Evolutionary conservation across 2,888 invertebrate species (phyloP).

Genomic region (Amphimallon solstitiale): DNA sequence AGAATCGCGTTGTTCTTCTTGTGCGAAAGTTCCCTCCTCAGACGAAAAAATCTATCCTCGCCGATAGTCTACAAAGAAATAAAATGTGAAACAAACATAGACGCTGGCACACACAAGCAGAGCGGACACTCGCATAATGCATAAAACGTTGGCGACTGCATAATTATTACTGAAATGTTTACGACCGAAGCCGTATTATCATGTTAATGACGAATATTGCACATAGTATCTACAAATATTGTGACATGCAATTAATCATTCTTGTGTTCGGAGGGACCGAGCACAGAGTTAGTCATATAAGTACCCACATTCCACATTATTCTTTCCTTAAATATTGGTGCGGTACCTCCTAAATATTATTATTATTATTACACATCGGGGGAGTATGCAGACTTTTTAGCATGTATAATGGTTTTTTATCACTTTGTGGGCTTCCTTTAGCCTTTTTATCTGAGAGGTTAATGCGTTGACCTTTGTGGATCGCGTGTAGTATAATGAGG

Average conservation of each 20-base stretch:
- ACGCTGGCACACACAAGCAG: not conserved
- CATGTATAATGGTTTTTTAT: no score
- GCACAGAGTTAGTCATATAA: no score
- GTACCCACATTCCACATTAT: no score
- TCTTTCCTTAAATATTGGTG: no score
- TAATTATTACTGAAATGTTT: slow-evolving; percentile 38
- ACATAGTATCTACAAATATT: slow-evolving; percentile 31
- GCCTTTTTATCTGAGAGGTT: slow-evolving; percentile 8
- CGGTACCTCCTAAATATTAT: no score
- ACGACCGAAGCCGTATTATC: slow-evolving; percentile 26
- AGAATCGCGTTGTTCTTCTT: slow-evolving; percentile 20
- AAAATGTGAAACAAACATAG: slow-evolving; percentile 19
- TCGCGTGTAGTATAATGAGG: slow-evolving; percentile 24
- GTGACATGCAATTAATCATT: slow-evolving; percentile 33
- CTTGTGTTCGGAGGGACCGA: no score
- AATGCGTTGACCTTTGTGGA: slow-evolving; percentile 30
- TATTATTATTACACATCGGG: no score
- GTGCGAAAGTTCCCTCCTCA: not conserved
- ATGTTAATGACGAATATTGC: slow-evolving; percentile 36
- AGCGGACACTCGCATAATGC: not conserved
- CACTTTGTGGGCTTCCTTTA: slow-evolving; percentile 10
- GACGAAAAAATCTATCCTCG: slow-evolving; percentile 10
- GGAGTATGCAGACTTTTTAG: no score
- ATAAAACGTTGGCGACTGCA: slow-evolving; percentile 29
- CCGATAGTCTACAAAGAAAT: slow-evolving; percentile 28